These are phyloP conservation scores for Phylloscopus trochiloides DNA, from an alignment of 2,113 vertebrate genomes.

Conservation along the genomic window DNA sequence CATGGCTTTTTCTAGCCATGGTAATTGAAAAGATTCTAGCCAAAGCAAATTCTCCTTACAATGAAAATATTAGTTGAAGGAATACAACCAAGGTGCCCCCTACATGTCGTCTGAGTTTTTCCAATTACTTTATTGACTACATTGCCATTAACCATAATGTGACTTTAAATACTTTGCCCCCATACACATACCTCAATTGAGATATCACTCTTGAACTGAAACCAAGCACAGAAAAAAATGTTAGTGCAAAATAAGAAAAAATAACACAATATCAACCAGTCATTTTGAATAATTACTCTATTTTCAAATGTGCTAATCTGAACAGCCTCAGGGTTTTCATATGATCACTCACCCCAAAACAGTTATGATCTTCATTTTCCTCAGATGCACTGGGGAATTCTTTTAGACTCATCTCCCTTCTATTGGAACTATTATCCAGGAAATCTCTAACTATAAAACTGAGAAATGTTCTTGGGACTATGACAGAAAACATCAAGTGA, in stretches of 20 bases:
- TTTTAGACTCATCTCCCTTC: background rate
- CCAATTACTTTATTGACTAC: background rate
- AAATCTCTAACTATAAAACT: background rate
- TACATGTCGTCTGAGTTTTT: background rate
- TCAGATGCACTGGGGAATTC: background rate
- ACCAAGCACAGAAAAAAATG: background rate
- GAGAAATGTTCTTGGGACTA: background rate
- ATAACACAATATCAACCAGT: background rate
- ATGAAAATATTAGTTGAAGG: background rate
- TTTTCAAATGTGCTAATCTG: background rate
- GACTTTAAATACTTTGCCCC: background rate
- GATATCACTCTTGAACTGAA: background rate
- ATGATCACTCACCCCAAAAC: background rate
- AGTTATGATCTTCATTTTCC: background rate
- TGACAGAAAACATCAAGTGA: background rate
- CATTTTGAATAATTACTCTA: background rate
- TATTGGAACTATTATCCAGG: background rate
- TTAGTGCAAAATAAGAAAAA: background rate
- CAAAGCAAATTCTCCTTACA: background rate
- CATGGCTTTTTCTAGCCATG: background rate
- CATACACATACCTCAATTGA: background rate
- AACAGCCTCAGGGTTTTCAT: background rate
- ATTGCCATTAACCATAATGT: background rate
- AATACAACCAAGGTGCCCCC: background rate
- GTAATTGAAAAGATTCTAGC: background rate